phyloP scores from a whole-genome alignment of 2,797 vertebrate genomes.

The Girardinus metallicus region DNA sequence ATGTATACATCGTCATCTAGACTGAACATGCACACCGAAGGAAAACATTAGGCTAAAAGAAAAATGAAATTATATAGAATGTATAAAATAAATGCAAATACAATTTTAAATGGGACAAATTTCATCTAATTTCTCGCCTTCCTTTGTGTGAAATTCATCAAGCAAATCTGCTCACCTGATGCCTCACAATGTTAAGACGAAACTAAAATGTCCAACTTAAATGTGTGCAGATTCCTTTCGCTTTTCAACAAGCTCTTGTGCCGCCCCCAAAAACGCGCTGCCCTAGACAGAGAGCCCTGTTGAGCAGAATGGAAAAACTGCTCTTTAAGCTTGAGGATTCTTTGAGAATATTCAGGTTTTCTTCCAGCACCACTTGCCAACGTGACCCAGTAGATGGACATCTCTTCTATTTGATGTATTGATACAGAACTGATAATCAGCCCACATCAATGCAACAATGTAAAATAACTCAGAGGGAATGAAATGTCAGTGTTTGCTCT shows the following conservation, averaged over 20 bases:
- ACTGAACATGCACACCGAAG: background rate
- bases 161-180: background rate
- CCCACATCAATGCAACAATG: background rate
- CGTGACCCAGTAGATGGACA: background rate
- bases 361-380: background rate
- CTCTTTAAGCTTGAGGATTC: background rate
- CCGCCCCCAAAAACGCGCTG: background rate
- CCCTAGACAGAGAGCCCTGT: background rate
- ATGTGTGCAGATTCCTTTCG: background rate
- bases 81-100: background rate
- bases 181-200: background rate
- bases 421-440: background rate
- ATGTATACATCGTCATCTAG: background rate
- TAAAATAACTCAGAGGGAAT: background rate
- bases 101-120: background rate
- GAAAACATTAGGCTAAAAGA: background rate
- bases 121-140: background rate
- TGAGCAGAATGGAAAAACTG: background rate
- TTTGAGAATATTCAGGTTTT: background rate
- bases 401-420: background rate
- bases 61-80: background rate
- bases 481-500: background rate
- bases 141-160: background rate
- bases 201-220: background rate
- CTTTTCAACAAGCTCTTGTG: background rate